Evolutionary conservation across 2,888 invertebrate species (phyloP).

Genomic region (Habrosyne pyritoides): DNA sequence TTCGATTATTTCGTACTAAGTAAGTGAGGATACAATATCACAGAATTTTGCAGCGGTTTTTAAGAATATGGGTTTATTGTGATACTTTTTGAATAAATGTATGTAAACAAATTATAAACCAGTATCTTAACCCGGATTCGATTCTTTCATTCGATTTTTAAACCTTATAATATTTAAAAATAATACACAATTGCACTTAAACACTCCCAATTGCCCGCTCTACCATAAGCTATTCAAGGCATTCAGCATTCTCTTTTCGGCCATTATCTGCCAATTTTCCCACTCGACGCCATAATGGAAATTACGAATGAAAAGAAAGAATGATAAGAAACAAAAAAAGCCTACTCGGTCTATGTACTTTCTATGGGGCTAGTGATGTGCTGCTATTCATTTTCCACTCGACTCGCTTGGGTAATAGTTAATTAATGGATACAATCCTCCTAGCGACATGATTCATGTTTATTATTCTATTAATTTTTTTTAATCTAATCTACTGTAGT

Average conservation of each 20-base stretch:
- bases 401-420: not conserved
- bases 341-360: conserved; percentile 31
- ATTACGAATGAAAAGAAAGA: conserved; percentile 41
- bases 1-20: conserved; percentile 19
- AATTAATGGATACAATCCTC: not conserved
- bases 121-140: no score
- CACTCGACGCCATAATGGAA: conserved; percentile 42
- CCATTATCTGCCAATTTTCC: conserved; percentile 59
- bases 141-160: no score
- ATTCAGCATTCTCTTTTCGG: conserved; percentile 43
- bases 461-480: no score
- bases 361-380: conserved; percentile 34
- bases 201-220: conserved; percentile 15
- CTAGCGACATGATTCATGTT: no score
- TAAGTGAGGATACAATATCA: conserved; percentile 19
- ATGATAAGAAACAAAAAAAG: conserved; percentile 7
- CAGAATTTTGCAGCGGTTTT: conserved; percentile 22
- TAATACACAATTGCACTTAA: conserved; percentile 12
- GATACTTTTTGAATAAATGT: conserved; percentile 19
- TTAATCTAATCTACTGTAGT: no score
- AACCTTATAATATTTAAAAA: no score
- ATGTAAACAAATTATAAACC: no score
- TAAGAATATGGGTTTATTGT: conserved; percentile 26
- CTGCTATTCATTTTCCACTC: not conserved
- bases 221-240: conserved; percentile 26